Evolutionary conservation across 1,140 invertebrate species (phyloP).

Genomic region (Zophobas morio): DNA sequence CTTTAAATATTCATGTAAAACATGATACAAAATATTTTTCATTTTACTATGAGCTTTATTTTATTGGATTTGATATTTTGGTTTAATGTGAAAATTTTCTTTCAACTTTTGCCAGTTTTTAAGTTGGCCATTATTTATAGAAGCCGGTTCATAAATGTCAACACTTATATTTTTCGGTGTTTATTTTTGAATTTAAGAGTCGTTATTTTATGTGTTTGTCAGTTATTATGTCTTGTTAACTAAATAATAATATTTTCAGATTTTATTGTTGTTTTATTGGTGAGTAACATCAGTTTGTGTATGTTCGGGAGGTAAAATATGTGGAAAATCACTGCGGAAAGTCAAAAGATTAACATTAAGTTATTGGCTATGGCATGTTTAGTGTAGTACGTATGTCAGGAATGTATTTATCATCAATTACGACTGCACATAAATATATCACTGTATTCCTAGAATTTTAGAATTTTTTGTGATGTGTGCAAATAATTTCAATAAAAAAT

Average conservation of each 20-base stretch:
- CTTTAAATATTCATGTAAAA: background rate
- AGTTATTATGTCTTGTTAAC: background rate
- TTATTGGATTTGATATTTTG: background rate
- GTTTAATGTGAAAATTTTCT: slow-evolving; percentile 7
- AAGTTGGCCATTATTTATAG: background rate
- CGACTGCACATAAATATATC: too few relatives aligned
- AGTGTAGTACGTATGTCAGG: too few relatives aligned
- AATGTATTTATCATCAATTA: too few relatives aligned
- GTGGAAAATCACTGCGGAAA: too few relatives aligned
- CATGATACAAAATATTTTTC: background rate
- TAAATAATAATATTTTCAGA: background rate
- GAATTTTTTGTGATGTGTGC: too few relatives aligned
- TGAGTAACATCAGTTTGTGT: too few relatives aligned
- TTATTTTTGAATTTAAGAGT: background rate
- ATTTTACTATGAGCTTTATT: slow-evolving; percentile 1
- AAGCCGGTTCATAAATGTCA: background rate
- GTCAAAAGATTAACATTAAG: too few relatives aligned
- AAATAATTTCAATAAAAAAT: too few relatives aligned
- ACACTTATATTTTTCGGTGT: background rate
- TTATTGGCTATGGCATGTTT: too few relatives aligned
- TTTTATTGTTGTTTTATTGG: background rate
- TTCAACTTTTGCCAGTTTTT: slow-evolving; percentile 6
- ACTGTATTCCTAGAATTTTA: too few relatives aligned
- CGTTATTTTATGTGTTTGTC: background rate
- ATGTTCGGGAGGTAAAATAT: too few relatives aligned